Evolutionary conservation across 1,140 invertebrate genomes (phyloP).

Genomic region (Saccostrea glomerata): DNA sequence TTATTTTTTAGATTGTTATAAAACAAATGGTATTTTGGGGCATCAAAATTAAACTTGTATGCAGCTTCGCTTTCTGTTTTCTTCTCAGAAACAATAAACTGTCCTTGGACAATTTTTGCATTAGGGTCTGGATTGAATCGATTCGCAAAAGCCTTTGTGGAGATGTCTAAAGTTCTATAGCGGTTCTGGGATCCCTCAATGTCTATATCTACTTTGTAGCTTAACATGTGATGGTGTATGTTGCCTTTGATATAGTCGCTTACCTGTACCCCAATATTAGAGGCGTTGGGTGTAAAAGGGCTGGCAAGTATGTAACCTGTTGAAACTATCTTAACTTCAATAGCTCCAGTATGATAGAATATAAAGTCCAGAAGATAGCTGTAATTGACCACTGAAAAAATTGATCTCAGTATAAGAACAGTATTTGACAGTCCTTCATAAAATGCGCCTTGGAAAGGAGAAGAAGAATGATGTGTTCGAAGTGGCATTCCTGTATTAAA

Average conservation of each 20-base stretch:
- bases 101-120: conserved; percentile 39
- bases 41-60: conserved; percentile 62
- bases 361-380: conserved; percentile 73
- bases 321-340: conserved; percentile 65
- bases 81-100: conserved; percentile 49
- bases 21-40: conserved; percentile 65
- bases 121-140: conserved; percentile 31
- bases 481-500: conserved; percentile 62
- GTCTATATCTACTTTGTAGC: conserved; percentile 71
- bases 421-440: conserved; percentile 61
- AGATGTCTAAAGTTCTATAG: conserved; percentile 66
- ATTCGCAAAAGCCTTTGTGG: conserved; percentile 13
- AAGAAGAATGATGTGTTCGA: conserved; percentile 58
- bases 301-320: conserved; percentile 70
- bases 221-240: conserved; percentile 70
- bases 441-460: conserved; percentile 41
- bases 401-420: conserved; percentile 64
- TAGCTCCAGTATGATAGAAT: conserved; percentile 71
- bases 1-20: conserved; percentile 60
- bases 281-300: conserved; percentile 44
- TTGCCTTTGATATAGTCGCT: conserved; percentile 60
- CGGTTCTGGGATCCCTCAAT: conserved; percentile 64
- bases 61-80: conserved; percentile 59
- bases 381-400: conserved; percentile 68
- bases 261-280: conserved; percentile 65